These are phyloP conservation scores for Fissipunctia ypsillon DNA, from an alignment of 2,888 invertebrate genomes.

Conservation along the genomic window DNA sequence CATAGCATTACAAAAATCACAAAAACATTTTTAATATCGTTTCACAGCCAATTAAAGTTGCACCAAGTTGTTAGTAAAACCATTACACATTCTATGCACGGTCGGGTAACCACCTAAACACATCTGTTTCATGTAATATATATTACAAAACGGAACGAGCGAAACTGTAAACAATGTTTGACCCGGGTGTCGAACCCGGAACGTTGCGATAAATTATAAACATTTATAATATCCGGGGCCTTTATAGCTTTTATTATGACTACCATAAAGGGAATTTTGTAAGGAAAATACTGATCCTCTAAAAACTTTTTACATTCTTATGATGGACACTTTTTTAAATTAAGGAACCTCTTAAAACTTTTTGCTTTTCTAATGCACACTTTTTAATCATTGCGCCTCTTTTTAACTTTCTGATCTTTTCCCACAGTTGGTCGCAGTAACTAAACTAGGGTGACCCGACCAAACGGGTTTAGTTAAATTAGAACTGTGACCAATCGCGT, in stretches of 20 bases:
- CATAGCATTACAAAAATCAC: conserved; percentile 2
- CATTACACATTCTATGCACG: conserved; percentile 42
- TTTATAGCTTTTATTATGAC: conserved; percentile 29
- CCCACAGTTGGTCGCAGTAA: no score
- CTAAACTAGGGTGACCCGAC: no score
- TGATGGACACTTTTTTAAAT: no score
- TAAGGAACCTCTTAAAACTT: no score
- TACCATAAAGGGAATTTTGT: neutral
- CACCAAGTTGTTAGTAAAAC: conserved; percentile 27
- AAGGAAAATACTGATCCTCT: no score
- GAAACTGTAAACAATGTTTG: conserved; percentile 62
- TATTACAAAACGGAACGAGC: conserved; percentile 48
- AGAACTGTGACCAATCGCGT: no score
- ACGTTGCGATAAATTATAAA: conserved; percentile 52
- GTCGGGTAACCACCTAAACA: conserved; percentile 45
- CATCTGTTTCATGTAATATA: conserved; percentile 58
- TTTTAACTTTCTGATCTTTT: no score
- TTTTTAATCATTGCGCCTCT: no score
- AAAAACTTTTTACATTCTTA: no score
- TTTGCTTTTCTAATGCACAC: no score
- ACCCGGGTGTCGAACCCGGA: conserved; percentile 66
- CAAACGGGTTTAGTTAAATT: no score
- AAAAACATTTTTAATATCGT: conserved; percentile 11
- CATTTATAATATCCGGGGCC: conserved; percentile 45
- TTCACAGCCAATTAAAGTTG: conserved; percentile 22